phyloP scores from a whole-genome alignment of 2,113 vertebrate genomes.

The Apodemus speciosus region DNA sequence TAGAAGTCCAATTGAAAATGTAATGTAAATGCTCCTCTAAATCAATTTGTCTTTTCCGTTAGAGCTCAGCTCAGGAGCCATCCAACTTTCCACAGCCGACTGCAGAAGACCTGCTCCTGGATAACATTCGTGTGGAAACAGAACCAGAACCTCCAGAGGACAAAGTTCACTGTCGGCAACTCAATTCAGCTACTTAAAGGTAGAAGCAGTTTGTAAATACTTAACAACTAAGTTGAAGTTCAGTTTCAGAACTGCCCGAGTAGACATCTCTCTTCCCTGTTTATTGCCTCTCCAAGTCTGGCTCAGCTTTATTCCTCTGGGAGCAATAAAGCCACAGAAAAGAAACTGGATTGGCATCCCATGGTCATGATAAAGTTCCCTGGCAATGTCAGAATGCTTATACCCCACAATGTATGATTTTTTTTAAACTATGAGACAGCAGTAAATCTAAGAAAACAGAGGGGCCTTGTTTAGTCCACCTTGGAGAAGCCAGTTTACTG shows the following conservation, averaged over 20 bases:
- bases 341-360: constrained; percentile 66
- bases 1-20: constrained; percentile 77
- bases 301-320: constrained; percentile 68
- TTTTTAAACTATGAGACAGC: constrained; percentile 81
- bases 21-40: constrained; percentile 73
- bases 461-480: constrained; percentile 78
- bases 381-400: constrained; percentile 80
- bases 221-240: background rate
- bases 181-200: constrained; percentile 39
- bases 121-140: constrained; percentile 64
- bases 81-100: constrained; percentile 76
- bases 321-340: constrained; percentile 42
- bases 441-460: constrained; percentile 80
- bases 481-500: constrained; percentile 55
- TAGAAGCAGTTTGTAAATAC: constrained; percentile 4
- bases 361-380: constrained; percentile 64
- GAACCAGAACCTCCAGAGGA: constrained; percentile 58
- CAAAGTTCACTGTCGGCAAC: constrained; percentile 62
- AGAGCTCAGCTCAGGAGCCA: constrained; percentile 61
- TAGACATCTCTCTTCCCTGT: constrained; percentile 18
- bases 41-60: constrained; percentile 79
- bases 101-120: constrained; percentile 68
- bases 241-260: background rate
- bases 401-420: constrained; percentile 72
- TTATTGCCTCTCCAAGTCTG: background rate